Conservation (phyloP, 2,888 invertebrate species). For the Heliconius charithonia region DNA sequence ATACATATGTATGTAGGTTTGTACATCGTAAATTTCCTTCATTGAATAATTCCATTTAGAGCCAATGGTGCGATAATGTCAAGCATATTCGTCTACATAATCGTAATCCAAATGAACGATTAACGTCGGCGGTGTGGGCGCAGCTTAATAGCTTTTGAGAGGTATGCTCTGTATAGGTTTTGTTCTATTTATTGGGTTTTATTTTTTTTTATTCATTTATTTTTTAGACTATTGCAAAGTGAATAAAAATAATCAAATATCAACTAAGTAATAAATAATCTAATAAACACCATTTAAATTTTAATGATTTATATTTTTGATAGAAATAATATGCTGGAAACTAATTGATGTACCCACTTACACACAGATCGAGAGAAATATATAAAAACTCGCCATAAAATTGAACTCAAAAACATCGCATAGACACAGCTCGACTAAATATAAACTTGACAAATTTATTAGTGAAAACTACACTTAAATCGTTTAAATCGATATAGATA, state of each 20-base stretch:
- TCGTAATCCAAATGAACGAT: slow-evolving; percentile 78
- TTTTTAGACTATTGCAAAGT: neutral
- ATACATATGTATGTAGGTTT: slow-evolving; percentile 24
- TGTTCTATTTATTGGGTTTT: neutral
- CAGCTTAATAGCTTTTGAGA: slow-evolving; percentile 60
- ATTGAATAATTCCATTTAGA: slow-evolving; percentile 58
- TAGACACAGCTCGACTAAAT: no score
- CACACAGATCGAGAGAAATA: neutral
- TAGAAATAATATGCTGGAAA: no score
- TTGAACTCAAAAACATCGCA: neutral
- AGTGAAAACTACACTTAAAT: no score
- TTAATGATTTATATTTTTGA: no score
- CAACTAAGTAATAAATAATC: no score
- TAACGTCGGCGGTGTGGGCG: slow-evolving; percentile 71
- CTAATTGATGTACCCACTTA: neutral
- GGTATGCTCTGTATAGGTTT: slow-evolving; percentile 6
- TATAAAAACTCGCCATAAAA: no score
- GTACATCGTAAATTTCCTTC: slow-evolving; percentile 39
- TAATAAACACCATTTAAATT: no score
- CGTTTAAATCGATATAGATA: no score
- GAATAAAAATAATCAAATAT: neutral
- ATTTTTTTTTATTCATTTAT: neutral
- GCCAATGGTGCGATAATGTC: slow-evolving; percentile 73
- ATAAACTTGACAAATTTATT: no score
- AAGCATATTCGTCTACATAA: slow-evolving; percentile 75